A percentile compares a stretch with the other conserved stretches of the same genome.
phyloP scores from a whole-genome alignment of 92 coral and sea anemone species.

The Epizoanthus rinbou region DNA sequence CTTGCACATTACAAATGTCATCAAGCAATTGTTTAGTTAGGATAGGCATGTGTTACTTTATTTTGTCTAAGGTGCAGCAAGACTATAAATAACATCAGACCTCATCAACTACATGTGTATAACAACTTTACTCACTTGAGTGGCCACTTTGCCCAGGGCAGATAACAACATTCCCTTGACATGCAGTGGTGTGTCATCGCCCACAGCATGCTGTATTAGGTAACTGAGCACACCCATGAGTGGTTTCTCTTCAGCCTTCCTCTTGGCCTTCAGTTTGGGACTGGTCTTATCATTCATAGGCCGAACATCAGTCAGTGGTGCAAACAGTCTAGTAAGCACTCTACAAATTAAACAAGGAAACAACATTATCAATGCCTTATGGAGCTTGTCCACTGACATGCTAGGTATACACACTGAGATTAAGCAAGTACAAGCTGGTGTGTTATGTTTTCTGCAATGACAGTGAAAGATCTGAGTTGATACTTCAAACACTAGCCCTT shows the following conservation, averaged over 20 bases:
- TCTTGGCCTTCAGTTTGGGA: constrained; percentile 61
- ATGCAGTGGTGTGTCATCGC: constrained; percentile 69
- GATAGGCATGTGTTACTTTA: too few species aligned
- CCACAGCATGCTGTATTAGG: constrained; percentile 58
- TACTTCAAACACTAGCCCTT: too few species aligned
- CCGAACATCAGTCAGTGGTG: background rate
- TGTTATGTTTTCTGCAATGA: too few species aligned
- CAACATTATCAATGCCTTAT: background rate
- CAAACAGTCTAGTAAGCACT: constrained; percentile 10
- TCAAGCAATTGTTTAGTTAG: too few species aligned
- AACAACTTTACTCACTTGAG: constrained; percentile 63
- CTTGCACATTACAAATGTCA: too few species aligned
- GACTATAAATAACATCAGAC: too few species aligned
- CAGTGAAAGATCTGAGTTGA: too few species aligned
- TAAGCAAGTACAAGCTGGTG: too few species aligned
- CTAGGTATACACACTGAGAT: too few species aligned
- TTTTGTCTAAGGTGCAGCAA: too few species aligned
- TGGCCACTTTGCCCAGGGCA: constrained; percentile 59
- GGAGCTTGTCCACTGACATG: too few species aligned
- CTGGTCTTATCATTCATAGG: constrained; percentile 22
- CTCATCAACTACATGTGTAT: background rate
- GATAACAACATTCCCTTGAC: constrained; percentile 61
- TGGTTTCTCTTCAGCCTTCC: constrained; percentile 49
- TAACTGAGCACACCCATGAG: constrained; percentile 57
- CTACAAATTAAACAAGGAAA: background rate